These are phyloP conservation scores for Lophura nycthemera DNA, from an alignment of 2,113 vertebrate genomes.

Conservation along the genomic window DNA sequence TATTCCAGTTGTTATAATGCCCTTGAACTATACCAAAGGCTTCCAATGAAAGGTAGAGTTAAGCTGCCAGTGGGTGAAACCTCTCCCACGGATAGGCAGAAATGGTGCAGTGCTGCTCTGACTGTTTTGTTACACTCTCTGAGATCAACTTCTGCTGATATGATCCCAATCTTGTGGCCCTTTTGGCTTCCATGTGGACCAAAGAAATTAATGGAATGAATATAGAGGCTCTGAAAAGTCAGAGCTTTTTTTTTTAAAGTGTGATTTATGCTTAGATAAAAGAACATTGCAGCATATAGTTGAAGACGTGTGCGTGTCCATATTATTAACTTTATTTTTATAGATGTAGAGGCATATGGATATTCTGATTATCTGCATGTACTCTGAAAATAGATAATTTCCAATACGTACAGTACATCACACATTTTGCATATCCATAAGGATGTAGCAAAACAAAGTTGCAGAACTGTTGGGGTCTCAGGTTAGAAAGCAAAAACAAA, in stretches of 20 bases:
- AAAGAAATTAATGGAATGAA: background rate
- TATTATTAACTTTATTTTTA: background rate
- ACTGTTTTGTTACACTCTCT: background rate
- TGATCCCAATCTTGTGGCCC: background rate
- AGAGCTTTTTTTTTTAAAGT: background rate
- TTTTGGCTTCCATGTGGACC: background rate
- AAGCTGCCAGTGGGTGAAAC: background rate
- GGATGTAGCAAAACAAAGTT: background rate
- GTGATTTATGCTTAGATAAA: background rate
- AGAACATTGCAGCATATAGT: background rate
- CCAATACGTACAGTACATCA: background rate
- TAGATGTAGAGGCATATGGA: background rate
- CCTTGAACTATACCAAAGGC: conserved; percentile 46
- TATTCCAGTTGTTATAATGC: conserved; percentile 24
- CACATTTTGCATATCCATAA: background rate
- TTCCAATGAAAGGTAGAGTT: conserved; percentile 25
- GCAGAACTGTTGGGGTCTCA: background rate
- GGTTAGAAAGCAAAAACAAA: background rate
- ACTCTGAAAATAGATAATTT: background rate
- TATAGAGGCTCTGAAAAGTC: background rate
- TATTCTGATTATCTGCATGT: background rate
- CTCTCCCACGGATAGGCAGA: background rate
- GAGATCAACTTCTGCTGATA: background rate
- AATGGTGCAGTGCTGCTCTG: background rate
- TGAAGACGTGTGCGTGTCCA: background rate